Conservation (phyloP, 2,888 invertebrate genomes). For the Lampropteryx suffumata region DNA sequence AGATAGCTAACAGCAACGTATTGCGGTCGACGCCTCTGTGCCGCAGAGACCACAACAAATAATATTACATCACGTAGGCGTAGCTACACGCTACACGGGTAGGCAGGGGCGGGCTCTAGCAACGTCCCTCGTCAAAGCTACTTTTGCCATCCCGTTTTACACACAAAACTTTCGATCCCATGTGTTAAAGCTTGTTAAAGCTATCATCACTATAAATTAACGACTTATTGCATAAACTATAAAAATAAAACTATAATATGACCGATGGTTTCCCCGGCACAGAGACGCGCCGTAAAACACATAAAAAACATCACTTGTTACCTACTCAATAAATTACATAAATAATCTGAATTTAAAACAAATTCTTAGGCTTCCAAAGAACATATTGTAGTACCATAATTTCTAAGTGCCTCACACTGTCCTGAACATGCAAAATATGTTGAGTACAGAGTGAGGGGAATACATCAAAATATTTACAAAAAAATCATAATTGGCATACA, state of each 20-base stretch:
- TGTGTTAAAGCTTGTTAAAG: slow-evolving; percentile 27
- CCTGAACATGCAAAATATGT: slow-evolving; percentile 6
- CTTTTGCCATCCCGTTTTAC: not conserved
- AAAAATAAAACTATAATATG: slow-evolving; percentile 47
- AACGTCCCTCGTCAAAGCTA: too few relatives aligned
- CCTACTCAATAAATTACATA: slow-evolving; percentile 81
- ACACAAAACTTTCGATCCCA: slow-evolving; percentile 8
- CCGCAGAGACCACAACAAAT: slow-evolving; percentile 40
- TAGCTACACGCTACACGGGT: slow-evolving; percentile 18
- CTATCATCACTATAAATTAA: slow-evolving; percentile 23
- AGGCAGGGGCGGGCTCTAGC: too few relatives aligned
- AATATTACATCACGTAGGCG: slow-evolving; percentile 29
- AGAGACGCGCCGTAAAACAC: slow-evolving; percentile 55
- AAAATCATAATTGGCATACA: slow-evolving; percentile 52
- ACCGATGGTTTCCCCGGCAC: slow-evolving; percentile 49
- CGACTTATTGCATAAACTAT: slow-evolving; percentile 36
- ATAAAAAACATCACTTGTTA: slow-evolving; percentile 60
- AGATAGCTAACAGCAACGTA: slow-evolving; percentile 74
- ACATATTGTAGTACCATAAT: slow-evolving; percentile 55
- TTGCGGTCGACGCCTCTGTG: slow-evolving; percentile 53
- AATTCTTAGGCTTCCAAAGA: slow-evolving; percentile 79
- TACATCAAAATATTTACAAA: slow-evolving; percentile 61
- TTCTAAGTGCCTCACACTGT: slow-evolving; percentile 32
- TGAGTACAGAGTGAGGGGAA: slow-evolving; percentile 8
- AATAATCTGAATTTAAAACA: slow-evolving; percentile 80